phyloP scores from a whole-genome alignment of 2,113 vertebrate species.

The Zosterops lateralis region DNA sequence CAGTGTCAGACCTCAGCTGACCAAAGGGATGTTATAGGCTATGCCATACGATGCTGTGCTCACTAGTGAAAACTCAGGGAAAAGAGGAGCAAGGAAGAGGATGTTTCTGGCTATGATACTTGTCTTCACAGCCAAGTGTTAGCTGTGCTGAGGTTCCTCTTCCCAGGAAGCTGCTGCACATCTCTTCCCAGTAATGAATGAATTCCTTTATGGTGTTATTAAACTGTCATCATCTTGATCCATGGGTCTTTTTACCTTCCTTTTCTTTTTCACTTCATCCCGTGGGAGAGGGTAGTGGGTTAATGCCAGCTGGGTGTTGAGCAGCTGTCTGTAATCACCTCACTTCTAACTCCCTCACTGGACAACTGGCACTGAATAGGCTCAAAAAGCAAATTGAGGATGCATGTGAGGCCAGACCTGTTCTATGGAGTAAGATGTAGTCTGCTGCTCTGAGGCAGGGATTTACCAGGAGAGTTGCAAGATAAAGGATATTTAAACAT shows the following conservation, averaged over 20 bases:
- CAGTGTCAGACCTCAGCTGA: not conserved
- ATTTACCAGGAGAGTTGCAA: not conserved
- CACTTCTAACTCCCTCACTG: not conserved
- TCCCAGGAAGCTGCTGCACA: not conserved
- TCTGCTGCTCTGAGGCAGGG: not conserved
- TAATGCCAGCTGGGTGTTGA: not conserved
- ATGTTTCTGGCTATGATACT: not conserved
- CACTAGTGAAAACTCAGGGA: not conserved
- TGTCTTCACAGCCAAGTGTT: not conserved
- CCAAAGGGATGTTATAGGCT: not conserved
- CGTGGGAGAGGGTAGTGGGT: too few species aligned
- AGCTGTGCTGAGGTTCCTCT: not conserved
- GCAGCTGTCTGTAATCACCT: not conserved
- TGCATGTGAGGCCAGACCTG: not conserved
- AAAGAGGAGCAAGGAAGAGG: too few species aligned
- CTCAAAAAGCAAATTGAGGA: not conserved
- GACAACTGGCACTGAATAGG: not conserved
- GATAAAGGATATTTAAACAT: not conserved
- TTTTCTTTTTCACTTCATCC: not conserved
- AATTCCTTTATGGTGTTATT: not conserved
- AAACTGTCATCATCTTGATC: not conserved
- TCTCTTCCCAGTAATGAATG: not conserved
- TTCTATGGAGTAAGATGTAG: not conserved
- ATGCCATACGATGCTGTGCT: not conserved
- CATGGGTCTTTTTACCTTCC: not conserved